Percentiles rank a stretch among this genome's conserved stretches.
Conservation (phyloP, 1,140 invertebrate genomes). For the Sycophila sp. region DNA sequence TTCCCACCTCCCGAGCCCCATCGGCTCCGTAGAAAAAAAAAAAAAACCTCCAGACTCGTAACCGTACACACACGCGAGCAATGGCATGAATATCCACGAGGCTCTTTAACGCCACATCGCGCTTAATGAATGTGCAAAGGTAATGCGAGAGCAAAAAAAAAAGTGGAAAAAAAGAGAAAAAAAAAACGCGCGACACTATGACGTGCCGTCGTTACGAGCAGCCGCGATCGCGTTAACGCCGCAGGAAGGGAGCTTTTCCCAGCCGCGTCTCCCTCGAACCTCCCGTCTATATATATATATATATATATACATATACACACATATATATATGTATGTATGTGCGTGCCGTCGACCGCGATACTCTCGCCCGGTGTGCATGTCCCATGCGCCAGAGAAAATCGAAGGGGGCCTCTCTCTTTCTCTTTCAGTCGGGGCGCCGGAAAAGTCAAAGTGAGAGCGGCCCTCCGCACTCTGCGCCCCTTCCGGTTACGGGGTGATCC, state of each 20-base stretch:
- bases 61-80: too few species aligned
- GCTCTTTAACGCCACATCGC: too few species aligned
- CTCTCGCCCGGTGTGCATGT: conserved; percentile 2
- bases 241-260: conserved; percentile 27
- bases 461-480: too few species aligned
- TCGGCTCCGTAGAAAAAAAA: background rate
- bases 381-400: too few species aligned
- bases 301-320: background rate
- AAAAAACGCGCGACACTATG: background rate
- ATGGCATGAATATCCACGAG: too few species aligned
- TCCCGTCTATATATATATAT: background rate
- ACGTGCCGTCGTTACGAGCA: conserved; percentile 15
- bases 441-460: too few species aligned
- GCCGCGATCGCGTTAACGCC: background rate
- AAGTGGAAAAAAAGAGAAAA: background rate
- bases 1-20: background rate
- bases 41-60: too few species aligned
- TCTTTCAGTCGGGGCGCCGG: too few species aligned
- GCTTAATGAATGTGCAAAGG: background rate
- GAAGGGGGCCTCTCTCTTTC: too few species aligned
- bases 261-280: background rate
- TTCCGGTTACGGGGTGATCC: too few species aligned
- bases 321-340: background rate
- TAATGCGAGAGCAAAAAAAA: background rate
- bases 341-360: background rate